Percentiles rank a stretch among this genome's conserved stretches.
Evolutionary conservation across 2,113 vertebrate genomes (phyloP).

Genomic region (Mugil cephalus): DNA sequence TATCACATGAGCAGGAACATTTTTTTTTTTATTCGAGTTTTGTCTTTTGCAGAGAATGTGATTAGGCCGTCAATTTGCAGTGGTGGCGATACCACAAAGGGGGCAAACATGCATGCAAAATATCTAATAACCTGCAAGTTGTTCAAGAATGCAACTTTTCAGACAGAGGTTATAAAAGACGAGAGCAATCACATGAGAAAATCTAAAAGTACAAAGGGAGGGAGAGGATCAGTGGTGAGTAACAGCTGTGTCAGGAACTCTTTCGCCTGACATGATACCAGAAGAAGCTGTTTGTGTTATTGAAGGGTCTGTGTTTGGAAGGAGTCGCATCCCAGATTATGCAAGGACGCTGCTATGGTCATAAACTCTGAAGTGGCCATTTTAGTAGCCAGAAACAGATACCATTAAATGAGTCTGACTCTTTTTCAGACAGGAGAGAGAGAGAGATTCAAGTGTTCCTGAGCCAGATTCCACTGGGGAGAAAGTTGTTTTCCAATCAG

Average conservation of each 20-base stretch:
- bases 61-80: conserved; percentile 15
- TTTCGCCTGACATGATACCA: conserved; percentile 19
- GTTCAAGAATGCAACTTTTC: conserved; percentile 4
- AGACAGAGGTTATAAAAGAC: neutral
- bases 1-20: conserved; percentile 31
- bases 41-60: conserved; percentile 24
- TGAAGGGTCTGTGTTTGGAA: conserved; percentile 36
- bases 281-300: conserved; percentile 8
- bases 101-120: neutral
- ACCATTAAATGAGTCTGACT: conserved; percentile 22
- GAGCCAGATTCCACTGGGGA: conserved; percentile 23
- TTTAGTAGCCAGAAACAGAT: conserved; percentile 20
- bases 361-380: conserved; percentile 15
- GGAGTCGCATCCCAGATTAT: conserved; percentile 30
- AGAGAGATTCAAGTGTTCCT: neutral
- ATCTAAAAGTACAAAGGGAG: conserved; percentile 8
- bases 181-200: conserved; percentile 7
- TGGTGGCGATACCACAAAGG: conserved; percentile 2
- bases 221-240: conserved; percentile 9
- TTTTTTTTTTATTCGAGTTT: conserved; percentile 39
- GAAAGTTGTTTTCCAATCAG: neutral
- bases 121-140: conserved; percentile 7
- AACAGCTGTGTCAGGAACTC: conserved; percentile 32
- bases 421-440: conserved; percentile 16
- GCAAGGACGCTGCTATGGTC: conserved; percentile 41